Evolutionary conservation across 2,888 invertebrate species (phyloP).

Genomic region (Tenodera sinensis): DNA sequence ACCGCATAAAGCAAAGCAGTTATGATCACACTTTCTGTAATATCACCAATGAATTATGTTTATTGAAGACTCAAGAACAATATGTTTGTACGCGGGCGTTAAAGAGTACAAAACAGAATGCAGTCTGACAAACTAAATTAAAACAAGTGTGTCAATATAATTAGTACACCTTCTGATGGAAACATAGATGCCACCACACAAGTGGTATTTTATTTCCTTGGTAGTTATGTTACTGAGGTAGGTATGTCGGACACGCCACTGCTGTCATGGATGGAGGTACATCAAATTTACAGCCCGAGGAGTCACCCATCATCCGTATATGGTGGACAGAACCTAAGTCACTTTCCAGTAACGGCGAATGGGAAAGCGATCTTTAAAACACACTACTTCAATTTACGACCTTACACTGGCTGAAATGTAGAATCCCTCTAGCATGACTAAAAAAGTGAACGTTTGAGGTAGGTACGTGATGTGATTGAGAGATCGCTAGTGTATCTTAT

Average conservation of each 20-base stretch:
- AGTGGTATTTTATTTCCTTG: too few relatives aligned
- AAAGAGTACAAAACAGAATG: too few relatives aligned
- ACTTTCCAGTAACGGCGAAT: neutral
- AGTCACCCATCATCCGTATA: slow-evolving; percentile 19
- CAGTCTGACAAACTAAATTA: too few relatives aligned
- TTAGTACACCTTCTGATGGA: too few relatives aligned
- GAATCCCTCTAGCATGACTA: neutral
- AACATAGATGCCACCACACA: too few relatives aligned
- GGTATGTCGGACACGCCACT: neutral
- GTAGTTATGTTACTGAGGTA: too few relatives aligned
- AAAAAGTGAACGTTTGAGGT: neutral
- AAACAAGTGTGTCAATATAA: too few relatives aligned
- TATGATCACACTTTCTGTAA: too few relatives aligned
- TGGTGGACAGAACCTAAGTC: neutral
- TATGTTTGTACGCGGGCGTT: too few relatives aligned
- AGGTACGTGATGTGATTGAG: neutral
- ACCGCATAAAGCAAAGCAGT: too few relatives aligned
- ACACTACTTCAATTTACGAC: slow-evolving; percentile 22
- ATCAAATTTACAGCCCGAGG: neutral
- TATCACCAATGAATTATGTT: too few relatives aligned
- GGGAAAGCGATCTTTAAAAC: slow-evolving; percentile 4
- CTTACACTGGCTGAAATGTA: slow-evolving; percentile 9
- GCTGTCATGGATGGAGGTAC: neutral
- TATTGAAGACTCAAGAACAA: too few relatives aligned
- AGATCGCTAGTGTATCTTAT: neutral